Evolutionary conservation across 2,797 vertebrate species (phyloP).

Genomic region (Bradypus variegatus): DNA sequence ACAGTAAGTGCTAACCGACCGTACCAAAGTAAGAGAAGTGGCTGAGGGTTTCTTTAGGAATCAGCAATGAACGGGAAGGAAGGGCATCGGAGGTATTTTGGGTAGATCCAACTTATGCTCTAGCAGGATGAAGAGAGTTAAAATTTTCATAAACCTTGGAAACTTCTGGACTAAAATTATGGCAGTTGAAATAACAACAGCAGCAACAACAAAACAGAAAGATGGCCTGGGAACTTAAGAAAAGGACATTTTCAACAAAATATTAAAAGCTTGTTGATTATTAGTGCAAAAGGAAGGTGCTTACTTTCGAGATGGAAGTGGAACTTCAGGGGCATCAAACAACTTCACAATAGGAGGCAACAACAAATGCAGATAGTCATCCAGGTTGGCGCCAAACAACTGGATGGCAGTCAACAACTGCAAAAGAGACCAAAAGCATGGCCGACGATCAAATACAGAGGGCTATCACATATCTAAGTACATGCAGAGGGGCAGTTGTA

Average conservation of each 20-base stretch:
- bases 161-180: conserved; percentile 7
- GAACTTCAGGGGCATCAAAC: conserved; percentile 93
- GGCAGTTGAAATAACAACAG: background rate
- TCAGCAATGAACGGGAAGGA: background rate
- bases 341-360: conserved; percentile 97
- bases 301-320: conserved; percentile 91
- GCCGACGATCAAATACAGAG: accelerated
- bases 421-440: background rate
- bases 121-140: background rate
- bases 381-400: conserved; percentile 96
- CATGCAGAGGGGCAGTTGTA: accelerated
- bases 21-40: background rate
- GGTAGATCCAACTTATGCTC: background rate
- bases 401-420: conserved; percentile 96
- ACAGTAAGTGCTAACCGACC: background rate
- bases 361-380: conserved; percentile 96
- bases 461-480: accelerated
- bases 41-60: background rate
- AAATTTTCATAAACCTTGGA: background rate
- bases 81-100: background rate
- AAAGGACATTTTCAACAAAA: background rate
- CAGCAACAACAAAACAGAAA: background rate
- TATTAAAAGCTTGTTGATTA: background rate
- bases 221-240: background rate
- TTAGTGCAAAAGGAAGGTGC: conserved; percentile 49